Conservation (phyloP, 2,888 invertebrate genomes). For the Celastrina argiolus region DNA sequence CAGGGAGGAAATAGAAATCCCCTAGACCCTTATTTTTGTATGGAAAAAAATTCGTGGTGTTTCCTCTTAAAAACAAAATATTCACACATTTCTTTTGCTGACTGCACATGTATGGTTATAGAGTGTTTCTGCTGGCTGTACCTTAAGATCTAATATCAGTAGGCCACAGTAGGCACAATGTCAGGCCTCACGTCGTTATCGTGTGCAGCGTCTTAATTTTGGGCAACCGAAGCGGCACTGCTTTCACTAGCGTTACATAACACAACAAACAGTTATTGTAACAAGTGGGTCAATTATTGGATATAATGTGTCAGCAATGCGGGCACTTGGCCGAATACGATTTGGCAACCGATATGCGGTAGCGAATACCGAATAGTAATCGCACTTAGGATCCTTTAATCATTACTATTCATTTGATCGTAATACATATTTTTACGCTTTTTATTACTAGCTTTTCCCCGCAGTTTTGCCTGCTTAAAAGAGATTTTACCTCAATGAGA, state of each 20-base stretch:
- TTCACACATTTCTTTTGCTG: too few relatives aligned
- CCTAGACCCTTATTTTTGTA: too few relatives aligned
- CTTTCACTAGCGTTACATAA: conserved; percentile 26
- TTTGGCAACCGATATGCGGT: background rate
- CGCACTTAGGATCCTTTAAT: background rate
- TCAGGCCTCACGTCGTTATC: background rate
- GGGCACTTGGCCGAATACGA: conserved; percentile 44
- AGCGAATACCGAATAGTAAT: background rate
- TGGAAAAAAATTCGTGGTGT: too few relatives aligned
- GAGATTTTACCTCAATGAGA: too few relatives aligned
- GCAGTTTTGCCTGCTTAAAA: too few relatives aligned
- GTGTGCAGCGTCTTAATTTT: background rate
- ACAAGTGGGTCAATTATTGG: conserved; percentile 35
- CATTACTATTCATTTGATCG: too few relatives aligned
- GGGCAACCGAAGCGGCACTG: conserved; percentile 6
- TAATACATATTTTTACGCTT: too few relatives aligned
- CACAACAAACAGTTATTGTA: conserved; percentile 29
- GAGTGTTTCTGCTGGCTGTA: background rate
- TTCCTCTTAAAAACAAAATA: too few relatives aligned
- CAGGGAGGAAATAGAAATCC: too few relatives aligned
- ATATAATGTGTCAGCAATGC: conserved; percentile 41
- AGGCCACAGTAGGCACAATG: background rate
- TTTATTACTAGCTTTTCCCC: too few relatives aligned
- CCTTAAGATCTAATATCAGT: background rate
- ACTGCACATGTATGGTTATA: background rate